Conservation (phyloP, 2,113 vertebrate species). For the Nematolebias whitei region DNA sequence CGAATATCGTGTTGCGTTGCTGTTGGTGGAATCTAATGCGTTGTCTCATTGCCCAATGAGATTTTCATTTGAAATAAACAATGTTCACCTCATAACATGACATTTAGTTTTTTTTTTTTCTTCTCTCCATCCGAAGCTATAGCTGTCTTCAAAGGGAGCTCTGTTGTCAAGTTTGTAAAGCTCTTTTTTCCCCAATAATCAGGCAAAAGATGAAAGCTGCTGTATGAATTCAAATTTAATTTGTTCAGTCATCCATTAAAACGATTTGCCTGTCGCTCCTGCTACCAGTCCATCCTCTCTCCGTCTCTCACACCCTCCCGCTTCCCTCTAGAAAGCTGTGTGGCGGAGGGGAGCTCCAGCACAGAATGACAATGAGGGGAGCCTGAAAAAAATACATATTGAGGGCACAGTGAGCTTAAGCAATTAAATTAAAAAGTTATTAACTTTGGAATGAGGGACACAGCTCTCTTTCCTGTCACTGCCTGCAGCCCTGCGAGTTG, state of each 20-base stretch:
- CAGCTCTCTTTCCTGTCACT: conserved; percentile 51
- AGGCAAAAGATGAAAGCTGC: conserved; percentile 74
- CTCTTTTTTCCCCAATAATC: conserved; percentile 63
- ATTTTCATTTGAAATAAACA: conserved; percentile 61
- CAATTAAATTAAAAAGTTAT: conserved; percentile 83
- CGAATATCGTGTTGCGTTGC: not conserved
- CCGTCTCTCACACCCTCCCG: conserved; percentile 25
- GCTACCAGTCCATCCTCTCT: conserved; percentile 46
- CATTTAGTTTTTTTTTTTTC: conserved; percentile 47
- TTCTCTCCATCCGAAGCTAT: conserved; percentile 39
- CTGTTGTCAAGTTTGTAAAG: conserved; percentile 72
- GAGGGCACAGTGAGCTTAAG: conserved; percentile 77
- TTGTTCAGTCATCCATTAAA: conserved; percentile 84
- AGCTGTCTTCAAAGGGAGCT: conserved; percentile 63
- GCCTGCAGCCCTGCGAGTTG: conserved; percentile 56
- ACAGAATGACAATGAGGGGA: conserved; percentile 77
- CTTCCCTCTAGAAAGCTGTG: conserved; percentile 60
- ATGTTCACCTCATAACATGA: conserved; percentile 50
- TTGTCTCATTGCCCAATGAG: conserved; percentile 44
- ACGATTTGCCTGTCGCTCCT: conserved; percentile 66
- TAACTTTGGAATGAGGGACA: conserved; percentile 75
- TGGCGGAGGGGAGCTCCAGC: conserved; percentile 74
- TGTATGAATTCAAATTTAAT: conserved; percentile 81
- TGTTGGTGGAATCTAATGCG: conserved; percentile 12
- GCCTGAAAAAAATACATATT: conserved; percentile 65